Conservation (phyloP, 1,140 invertebrate genomes). For the Hermetia illucens region DNA sequence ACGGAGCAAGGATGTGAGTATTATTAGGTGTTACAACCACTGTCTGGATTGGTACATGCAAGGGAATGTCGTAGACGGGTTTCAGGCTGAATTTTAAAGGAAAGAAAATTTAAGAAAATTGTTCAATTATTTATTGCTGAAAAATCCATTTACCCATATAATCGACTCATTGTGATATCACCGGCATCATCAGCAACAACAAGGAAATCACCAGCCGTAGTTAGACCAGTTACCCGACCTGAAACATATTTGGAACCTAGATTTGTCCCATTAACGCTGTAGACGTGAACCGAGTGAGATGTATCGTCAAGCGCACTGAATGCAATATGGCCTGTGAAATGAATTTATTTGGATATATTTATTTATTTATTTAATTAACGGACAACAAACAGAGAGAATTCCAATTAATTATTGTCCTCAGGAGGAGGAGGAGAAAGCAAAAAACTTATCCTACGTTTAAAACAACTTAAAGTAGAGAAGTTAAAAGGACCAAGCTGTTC, state of each 20-base stretch:
- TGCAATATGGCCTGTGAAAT: slow-evolving; percentile 29
- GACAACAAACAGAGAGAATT: too few species aligned
- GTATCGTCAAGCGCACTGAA: slow-evolving; percentile 28
- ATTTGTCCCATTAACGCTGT: slow-evolving; percentile 43
- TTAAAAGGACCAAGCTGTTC: too few species aligned
- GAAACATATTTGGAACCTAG: slow-evolving; percentile 35
- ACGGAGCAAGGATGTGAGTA: slow-evolving; percentile 43
- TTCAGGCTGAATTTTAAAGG: slow-evolving; percentile 26
- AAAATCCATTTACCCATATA: slow-evolving; percentile 27
- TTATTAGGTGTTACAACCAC: slow-evolving; percentile 40
- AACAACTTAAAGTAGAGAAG: too few species aligned
- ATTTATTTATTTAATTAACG: too few species aligned
- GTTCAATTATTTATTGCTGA: neutral
- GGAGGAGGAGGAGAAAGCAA: too few species aligned
- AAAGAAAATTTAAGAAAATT: slow-evolving; percentile 1
- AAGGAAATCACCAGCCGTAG: slow-evolving; percentile 33
- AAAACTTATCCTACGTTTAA: too few species aligned
- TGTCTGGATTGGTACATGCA: slow-evolving; percentile 43
- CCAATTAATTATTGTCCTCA: too few species aligned
- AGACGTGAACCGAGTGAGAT: slow-evolving; percentile 40
- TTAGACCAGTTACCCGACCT: slow-evolving; percentile 34
- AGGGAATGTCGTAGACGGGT: slow-evolving; percentile 37
- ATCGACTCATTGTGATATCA: slow-evolving; percentile 37
- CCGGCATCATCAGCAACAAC: slow-evolving; percentile 40
- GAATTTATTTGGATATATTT: too few species aligned